phyloP scores from a whole-genome alignment of 2,888 invertebrate species.

The Agrotis puta region DNA sequence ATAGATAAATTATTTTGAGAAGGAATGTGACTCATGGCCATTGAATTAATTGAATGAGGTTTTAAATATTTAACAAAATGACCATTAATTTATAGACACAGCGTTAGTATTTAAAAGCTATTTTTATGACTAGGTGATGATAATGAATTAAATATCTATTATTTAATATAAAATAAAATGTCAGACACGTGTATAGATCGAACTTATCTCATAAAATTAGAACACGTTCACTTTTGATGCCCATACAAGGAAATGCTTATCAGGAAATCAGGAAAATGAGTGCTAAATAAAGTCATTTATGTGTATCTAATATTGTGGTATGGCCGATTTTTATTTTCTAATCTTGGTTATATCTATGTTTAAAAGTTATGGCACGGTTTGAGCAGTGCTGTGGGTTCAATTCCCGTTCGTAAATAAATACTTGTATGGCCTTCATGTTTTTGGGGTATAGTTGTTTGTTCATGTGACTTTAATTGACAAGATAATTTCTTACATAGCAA shows the following conservation, averaged over 20 bases:
- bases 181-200: background rate
- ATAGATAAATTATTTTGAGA: too few species aligned
- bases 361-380: too few species aligned
- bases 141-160: constrained; percentile 6
- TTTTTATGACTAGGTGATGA: background rate
- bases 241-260: background rate
- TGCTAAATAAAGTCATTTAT: background rate
- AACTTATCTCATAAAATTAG: background rate
- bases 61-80: background rate
- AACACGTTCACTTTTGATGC: too few species aligned
- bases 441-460: too few species aligned
- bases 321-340: background rate
- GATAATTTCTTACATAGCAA: too few species aligned
- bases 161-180: background rate
- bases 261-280: background rate
- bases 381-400: too few species aligned
- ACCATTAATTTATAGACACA: background rate
- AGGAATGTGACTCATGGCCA: too few species aligned
- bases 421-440: too few species aligned
- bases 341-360: too few species aligned
- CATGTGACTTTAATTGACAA: too few species aligned
- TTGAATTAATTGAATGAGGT: background rate
- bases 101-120: background rate
- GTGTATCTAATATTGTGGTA: background rate
- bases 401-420: too few species aligned